phyloP scores from a whole-genome alignment of 1,140 invertebrate genomes.

The Sarcophaga peregrina region DNA sequence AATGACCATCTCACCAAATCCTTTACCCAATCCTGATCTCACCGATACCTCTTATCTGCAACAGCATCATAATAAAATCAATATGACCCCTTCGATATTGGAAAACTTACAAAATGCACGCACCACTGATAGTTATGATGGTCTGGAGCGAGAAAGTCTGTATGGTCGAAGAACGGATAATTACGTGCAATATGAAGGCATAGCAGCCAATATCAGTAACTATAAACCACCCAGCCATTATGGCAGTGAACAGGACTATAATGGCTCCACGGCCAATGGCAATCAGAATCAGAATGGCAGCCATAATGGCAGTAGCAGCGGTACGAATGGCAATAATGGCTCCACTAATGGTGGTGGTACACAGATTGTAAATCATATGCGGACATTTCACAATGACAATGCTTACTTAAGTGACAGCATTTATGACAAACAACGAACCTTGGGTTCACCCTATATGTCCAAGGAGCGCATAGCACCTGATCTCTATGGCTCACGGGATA shows the following conservation, averaged over 20 bases:
- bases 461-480: conserved; percentile 64
- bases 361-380: conserved; percentile 63
- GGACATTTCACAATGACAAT: conserved; percentile 60
- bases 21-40: conserved; percentile 78
- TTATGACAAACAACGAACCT: conserved; percentile 63
- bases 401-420: conserved; percentile 63
- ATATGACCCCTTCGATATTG: conserved; percentile 71
- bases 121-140: conserved; percentile 68
- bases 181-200: conserved; percentile 51
- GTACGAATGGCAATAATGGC: conserved; percentile 42
- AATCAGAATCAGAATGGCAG: conserved; percentile 9
- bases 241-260: conserved; percentile 62
- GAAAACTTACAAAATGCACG: conserved; percentile 70
- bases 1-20: conserved; percentile 74
- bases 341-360: conserved; percentile 49
- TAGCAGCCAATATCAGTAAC: conserved; percentile 45
- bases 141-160: conserved; percentile 51
- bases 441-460: conserved; percentile 62
- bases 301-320: neutral
- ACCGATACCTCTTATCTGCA: conserved; percentile 72
- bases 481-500: conserved; percentile 62
- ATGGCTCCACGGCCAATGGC: conserved; percentile 4
- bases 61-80: conserved; percentile 67
- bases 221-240: conserved; percentile 65
- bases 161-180: conserved; percentile 60